Base-by-base conservation (phyloP, 2,113 vertebrate species). In the Machaerirhynchus nigripectus region DNA sequence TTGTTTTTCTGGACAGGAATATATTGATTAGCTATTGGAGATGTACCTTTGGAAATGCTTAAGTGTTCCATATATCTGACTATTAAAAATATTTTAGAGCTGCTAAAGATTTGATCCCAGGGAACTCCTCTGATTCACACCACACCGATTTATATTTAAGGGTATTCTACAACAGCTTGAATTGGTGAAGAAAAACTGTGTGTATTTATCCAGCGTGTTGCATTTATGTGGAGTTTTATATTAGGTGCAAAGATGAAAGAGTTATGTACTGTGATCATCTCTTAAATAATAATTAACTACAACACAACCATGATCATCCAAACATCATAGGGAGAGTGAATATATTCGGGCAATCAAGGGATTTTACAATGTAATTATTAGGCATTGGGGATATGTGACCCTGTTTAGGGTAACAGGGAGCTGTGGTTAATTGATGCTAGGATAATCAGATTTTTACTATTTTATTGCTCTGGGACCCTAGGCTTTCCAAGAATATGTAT, bases 281-380 rank as follows among this genome's bases (percentile, higher is more conserved):
- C 52, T 92, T 93, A 92, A 76, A 71, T 63, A 84, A 60, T 94
- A 94, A 96, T 96, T 95, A 96, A 94, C 70, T 86, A 3, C 70
- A 95, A 69, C 76, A 71, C 60, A 81, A 59, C 76, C 18, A 3
- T 81, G 88, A 81, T 96, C 84, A 93, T 92, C 71, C 44, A 35
- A 17, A 89, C 68, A 64, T 86, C 69, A 50, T 23, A 89, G 56
- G 59, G 50, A 81, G 49, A 76, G 20, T 53, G 86, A 94, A 90
- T 91, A 75, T 79, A 79, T 90, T 96, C 90, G 73, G 61, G 61
- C 80, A 95, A 57, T 86, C 76, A 80, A 78, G 80, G 83, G 88
- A 93, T 77, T 96, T 95, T 64, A 61, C 68, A 84, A 30, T 71
- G 70, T 90, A 87, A 95, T 96, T 95, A 76, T 90, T 95, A 93